A percentile compares a stretch with the other conserved stretches of the same genome.
Conservation (phyloP, 2,113 vertebrate genomes). For the Ceuthmochares aereus region DNA sequence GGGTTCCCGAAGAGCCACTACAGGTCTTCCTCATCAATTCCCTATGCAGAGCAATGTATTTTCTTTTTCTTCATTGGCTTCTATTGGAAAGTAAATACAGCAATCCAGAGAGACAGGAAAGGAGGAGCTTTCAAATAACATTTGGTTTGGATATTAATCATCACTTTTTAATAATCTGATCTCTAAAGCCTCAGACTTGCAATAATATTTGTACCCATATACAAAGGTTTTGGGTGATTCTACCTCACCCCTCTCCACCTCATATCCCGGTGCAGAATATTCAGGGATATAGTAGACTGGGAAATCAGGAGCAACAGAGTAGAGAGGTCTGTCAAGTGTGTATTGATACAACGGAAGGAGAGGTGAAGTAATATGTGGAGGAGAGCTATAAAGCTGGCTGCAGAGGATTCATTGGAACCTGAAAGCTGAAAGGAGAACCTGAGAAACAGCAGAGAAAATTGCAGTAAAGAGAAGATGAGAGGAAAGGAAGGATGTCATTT, state of each 20-base stretch:
- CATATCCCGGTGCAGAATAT: neutral
- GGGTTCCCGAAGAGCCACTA: neutral
- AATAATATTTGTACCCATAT: neutral
- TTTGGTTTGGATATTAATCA: neutral
- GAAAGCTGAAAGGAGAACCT: neutral
- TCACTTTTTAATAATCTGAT: neutral
- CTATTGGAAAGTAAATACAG: neutral
- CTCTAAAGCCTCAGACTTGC: neutral
- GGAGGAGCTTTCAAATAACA: neutral
- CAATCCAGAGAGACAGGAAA: neutral
- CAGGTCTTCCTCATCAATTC: conserved; percentile 6
- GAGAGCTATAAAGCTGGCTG: neutral
- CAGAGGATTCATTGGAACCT: neutral
- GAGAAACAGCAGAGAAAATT: neutral
- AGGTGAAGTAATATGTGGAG: neutral
- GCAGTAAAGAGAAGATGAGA: neutral
- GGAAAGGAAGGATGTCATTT: neutral
- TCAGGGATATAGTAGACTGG: neutral
- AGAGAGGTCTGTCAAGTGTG: neutral
- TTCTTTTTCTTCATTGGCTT: neutral
- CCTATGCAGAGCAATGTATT: neutral
- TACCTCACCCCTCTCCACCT: neutral
- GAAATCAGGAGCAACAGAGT: neutral
- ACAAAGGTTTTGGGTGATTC: neutral
- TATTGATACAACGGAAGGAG: neutral